A percentile compares a stretch with the other conserved stretches of the same genome.
These are phyloP conservation scores for Nephrocerus scutellatus DNA, from an alignment of 2,888 invertebrate genomes.

Conservation along the genomic window DNA sequence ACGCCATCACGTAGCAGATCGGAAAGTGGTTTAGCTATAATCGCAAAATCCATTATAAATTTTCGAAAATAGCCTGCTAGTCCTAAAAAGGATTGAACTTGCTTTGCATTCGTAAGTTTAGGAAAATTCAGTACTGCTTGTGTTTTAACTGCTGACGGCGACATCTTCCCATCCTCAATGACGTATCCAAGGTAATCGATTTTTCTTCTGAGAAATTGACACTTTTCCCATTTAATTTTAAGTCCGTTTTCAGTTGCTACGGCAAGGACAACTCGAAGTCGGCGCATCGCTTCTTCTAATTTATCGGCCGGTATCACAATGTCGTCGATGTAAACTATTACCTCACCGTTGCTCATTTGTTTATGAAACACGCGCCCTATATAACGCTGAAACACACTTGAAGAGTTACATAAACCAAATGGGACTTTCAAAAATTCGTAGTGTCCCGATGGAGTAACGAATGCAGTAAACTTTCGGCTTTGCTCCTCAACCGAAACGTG, in stretches of 20 bases:
- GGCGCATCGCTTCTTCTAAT: constrained; percentile 7
- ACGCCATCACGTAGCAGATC: background rate
- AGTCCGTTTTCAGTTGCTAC: constrained; percentile 1
- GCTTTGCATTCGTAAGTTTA: constrained; percentile 7
- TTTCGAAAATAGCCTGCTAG: constrained; percentile 17
- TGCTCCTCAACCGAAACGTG: constrained; percentile 13
- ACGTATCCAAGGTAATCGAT: constrained; percentile 7
- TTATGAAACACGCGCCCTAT: constrained; percentile 1
- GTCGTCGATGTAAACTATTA: constrained; percentile 17
- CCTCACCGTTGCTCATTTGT: background rate
- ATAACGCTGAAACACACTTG: constrained; percentile 4
- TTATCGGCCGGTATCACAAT: constrained; percentile 16
- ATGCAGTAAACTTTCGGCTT: constrained; percentile 12
- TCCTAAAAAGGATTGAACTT: constrained; percentile 14
- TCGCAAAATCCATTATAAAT: constrained; percentile 1
- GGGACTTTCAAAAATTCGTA: constrained; percentile 10
- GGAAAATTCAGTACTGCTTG: constrained; percentile 12
- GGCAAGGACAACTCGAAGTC: background rate
- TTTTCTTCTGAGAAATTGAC: constrained; percentile 6
- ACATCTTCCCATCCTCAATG: constrained; percentile 4
- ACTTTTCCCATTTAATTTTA: constrained; percentile 10
- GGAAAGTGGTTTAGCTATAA: background rate
- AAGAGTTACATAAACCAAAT: constrained; percentile 10
- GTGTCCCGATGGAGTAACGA: constrained; percentile 11
- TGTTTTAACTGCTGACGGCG: constrained; percentile 14